phyloP scores from a whole-genome alignment of 2,797 vertebrate species.

The Kryptopterus vitreolus region DNA sequence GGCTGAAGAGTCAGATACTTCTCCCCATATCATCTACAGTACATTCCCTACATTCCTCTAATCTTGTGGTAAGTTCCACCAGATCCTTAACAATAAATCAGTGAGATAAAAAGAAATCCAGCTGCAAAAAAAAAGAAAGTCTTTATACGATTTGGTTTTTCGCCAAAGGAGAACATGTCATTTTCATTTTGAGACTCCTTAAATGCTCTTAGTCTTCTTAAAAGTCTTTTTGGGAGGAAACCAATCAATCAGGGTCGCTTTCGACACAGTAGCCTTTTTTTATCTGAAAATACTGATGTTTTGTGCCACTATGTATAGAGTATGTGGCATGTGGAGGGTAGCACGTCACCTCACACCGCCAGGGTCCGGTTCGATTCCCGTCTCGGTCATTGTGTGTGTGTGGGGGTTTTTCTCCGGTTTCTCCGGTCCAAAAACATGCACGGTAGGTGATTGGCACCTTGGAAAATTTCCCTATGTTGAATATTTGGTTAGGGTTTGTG shows the following conservation, averaged over 20 bases:
- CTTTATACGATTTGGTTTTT: not conserved
- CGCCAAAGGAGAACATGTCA: not conserved
- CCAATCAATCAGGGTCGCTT: not conserved
- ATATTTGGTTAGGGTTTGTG: too few relatives aligned
- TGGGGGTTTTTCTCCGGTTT: too few relatives aligned
- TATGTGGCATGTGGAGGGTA: too few relatives aligned
- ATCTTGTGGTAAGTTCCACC: conserved; percentile 15
- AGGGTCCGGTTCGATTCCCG: too few relatives aligned
- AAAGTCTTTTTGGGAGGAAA: not conserved
- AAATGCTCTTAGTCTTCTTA: not conserved
- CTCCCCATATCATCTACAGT: too few relatives aligned
- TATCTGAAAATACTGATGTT: not conserved
- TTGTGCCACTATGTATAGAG: not conserved
- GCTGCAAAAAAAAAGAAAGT: not conserved
- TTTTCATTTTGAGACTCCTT: not conserved
- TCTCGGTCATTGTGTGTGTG: too few relatives aligned
- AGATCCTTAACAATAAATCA: not conserved
- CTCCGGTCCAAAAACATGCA: too few relatives aligned
- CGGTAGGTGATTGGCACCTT: too few relatives aligned
- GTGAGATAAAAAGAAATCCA: not conserved
- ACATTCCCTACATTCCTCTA: conserved; percentile 2
- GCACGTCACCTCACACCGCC: too few relatives aligned
- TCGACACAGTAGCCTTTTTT: not conserved
- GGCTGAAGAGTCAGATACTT: too few relatives aligned
- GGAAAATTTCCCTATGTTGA: too few relatives aligned